Percentiles rank a stretch among this genome's conserved stretches.
Conservation (phyloP, 1,140 invertebrate genomes). For the Cherax destructor region DNA sequence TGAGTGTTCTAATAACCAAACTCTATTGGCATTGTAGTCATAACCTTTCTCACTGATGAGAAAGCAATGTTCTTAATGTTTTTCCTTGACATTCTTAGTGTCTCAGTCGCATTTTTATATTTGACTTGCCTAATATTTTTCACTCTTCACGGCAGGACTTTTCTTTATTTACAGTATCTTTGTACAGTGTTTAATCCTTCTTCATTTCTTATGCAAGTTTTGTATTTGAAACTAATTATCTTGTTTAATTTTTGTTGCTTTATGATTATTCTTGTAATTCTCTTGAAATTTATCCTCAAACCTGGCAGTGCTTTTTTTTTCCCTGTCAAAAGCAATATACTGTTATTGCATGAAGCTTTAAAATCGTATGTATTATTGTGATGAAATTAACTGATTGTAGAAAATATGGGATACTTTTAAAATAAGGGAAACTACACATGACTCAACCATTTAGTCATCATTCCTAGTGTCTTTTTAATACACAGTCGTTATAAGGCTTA, state of each 20-base stretch:
- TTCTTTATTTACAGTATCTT: not conserved
- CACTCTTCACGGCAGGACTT: no score
- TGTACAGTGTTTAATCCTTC: not conserved
- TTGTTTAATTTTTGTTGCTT: not conserved
- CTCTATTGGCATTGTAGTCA: no score
- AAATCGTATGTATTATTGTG: not conserved
- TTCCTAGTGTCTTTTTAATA: not conserved
- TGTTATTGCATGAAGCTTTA: not conserved
- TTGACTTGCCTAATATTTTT: no score
- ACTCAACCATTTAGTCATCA: not conserved
- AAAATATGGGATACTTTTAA: not conserved
- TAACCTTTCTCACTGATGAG: no score
- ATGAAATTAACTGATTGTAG: not conserved
- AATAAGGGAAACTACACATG: not conserved
- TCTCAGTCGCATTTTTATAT: no score
- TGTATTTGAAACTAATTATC: not conserved
- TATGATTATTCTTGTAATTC: not conserved
- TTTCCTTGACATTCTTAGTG: no score
- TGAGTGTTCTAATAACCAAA: no score
- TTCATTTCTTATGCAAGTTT: not conserved
- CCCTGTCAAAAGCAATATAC: not conserved
- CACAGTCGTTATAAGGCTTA: not conserved
- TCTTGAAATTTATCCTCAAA: not conserved
- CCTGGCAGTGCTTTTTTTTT: not conserved
- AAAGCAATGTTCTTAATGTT: no score